Base-by-base conservation (phyloP, 2,797 vertebrate genomes). In the Enteromius radiatus region DNA sequence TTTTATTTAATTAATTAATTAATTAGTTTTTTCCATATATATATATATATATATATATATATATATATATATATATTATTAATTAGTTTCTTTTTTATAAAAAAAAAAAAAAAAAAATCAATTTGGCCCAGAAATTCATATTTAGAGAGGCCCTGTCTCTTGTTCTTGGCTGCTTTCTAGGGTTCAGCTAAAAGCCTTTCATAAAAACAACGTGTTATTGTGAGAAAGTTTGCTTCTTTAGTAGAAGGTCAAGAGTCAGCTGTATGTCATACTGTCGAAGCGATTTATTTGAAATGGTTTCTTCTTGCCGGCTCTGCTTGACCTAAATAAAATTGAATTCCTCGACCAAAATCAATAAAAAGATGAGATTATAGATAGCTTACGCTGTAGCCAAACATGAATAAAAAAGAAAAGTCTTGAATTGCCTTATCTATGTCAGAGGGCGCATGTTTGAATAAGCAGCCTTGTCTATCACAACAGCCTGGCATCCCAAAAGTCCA, bases 321-420 rank as follows among this genome's bases (percentile, higher is more conserved):
- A 79, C 36, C 65, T 43, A 79, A 79, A 79, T 69, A 47, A 63
- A 49, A 71, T 75, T 54, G 56, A 75, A 26, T 75, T 81, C 54
- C 41, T 64, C 0, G 6, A 45, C 28, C 28, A 52, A 64, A 75
- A 74, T 81, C 56, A 54, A 81, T 74, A 33, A 52, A 28, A 74
- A 75, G 56, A 65, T 65, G 59, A 61, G 56, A 75, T 64, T 74
- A 81, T 74, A 81, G 80, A 75, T 74, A 17, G 43, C n/a, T 38
- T 65, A 49, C 28, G 59, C 56, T 65, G 15, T 52, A 36, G 33
- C 31, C 15, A 74, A 75, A 36, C 31, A 28, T 74, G 75, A 74
- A 74, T 64, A 64, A 26, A 80, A 61, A 71, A 63, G 5, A 49
- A 63, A 47, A 49, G 45, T 41, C 36, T 52, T 26, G 45, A 81